Evolutionary conservation across 1,140 invertebrate genomes (phyloP), one percentile per base, ranked within the genome.

Genomic region (Parasteatoda tepidariorum): DNA sequence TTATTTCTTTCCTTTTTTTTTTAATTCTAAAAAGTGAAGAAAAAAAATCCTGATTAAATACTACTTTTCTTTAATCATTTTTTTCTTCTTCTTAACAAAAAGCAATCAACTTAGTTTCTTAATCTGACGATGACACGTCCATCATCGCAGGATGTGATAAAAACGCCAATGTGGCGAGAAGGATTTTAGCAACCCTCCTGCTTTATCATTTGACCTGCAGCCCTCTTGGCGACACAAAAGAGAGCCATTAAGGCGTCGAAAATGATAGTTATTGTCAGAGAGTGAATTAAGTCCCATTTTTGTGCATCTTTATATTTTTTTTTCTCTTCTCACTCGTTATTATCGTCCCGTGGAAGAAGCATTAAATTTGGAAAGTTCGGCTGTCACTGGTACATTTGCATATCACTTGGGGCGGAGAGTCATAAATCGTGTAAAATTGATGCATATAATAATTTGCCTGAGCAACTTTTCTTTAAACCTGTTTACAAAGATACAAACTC

Each of bases 241-340:
- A 38, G 9, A 61, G 73, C 55, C 33, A 62, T 75, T 61, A 41
- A 75, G 73, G 33, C 57, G 59, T 75, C 73, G 30, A 62, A 75
- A 75, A 75, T 75, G 73, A 75, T 59, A 62, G 73, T 75, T 61
- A 75, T 34, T 75, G 57, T n/a, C 30, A 62, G 55, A 57, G 70
- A 73, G 48, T 30, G 68, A 73, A 73, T 73, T 73, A 73, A 57
- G 38, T 31, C 55, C 33, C 38, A 48, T 38, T 28, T 38, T 26
- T 48, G 38, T 13, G 38, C 38, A 48, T 48, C 38, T 48, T 4
- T 48, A 48, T 48, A 13, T 48, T 48, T 48, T 13, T 18, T 48
- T 48, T 48, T 48, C 4, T 4, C 4, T 18, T 41, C 38, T 41
- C 13, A 41, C 13, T 41, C 13, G 5, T 48, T 48, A 13, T 48